phyloP scores from a whole-genome alignment of 2,113 vertebrate genomes.

The Podarcis cretensis region DNA sequence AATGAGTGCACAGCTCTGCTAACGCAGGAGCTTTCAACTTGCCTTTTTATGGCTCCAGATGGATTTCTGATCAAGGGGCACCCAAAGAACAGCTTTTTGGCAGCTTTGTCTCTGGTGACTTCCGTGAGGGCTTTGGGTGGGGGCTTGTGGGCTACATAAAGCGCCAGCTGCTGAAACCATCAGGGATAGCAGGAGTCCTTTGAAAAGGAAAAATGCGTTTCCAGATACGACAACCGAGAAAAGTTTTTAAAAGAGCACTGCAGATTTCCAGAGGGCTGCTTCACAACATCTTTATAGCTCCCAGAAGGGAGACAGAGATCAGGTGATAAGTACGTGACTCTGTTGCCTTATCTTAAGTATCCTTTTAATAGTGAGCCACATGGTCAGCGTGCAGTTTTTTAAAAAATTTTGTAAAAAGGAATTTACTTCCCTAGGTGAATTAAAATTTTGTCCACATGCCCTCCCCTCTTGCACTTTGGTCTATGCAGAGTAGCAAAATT shows the following conservation, averaged over 20 bases:
- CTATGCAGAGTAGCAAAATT: too few relatives aligned
- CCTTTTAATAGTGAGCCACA: too few relatives aligned
- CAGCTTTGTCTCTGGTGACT: neutral
- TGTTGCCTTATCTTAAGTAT: neutral
- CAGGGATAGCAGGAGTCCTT: neutral
- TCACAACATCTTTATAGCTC: neutral
- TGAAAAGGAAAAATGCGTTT: neutral
- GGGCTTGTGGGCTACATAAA: neutral
- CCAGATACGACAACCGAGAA: too few relatives aligned
- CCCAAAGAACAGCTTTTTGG: constrained; percentile 4
- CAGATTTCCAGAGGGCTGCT: neutral
- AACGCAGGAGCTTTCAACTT: accelerated
- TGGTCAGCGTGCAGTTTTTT: too few relatives aligned
- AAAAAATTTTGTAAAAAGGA: too few relatives aligned
- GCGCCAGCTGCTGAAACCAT: neutral
- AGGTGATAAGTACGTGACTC: neutral
- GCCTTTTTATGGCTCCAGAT: constrained; percentile 39
- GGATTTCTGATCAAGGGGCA: constrained; percentile 35
- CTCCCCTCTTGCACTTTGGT: too few relatives aligned
- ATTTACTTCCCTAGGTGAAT: too few relatives aligned
- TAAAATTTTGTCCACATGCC: too few relatives aligned
- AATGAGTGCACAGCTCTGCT: accelerated
- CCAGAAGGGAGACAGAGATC: neutral
- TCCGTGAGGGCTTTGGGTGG: neutral
- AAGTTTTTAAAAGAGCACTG: neutral